These are phyloP conservation scores for Molossus molossus DNA, from an alignment of 2,797 vertebrate species.

Conservation along the genomic window DNA sequence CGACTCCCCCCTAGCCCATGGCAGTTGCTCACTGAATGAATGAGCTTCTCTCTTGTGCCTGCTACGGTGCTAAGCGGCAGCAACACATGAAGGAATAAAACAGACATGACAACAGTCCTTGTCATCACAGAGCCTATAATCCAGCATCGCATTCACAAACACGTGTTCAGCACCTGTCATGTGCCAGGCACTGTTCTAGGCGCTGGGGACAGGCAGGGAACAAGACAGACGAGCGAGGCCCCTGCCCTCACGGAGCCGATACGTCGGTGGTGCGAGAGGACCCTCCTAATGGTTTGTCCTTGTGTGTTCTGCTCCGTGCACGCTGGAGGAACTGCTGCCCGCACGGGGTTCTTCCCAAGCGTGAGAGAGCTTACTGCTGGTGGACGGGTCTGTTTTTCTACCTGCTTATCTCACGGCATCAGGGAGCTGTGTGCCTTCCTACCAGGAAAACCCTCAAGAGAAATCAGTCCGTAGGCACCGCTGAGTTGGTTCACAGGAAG, in stretches of 20 bases:
- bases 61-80: neutral
- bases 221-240: neutral
- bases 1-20: neutral
- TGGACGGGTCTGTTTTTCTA: neutral
- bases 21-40: neutral
- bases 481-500: neutral
- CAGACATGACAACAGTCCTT: accelerated
- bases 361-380: neutral
- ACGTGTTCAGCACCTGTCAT: neutral
- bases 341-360: neutral
- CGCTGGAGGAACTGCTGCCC: accelerated
- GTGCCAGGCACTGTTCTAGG: neutral
- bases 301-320: neutral
- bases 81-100: neutral
- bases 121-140: neutral
- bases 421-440: neutral
- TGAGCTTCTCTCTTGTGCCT: neutral
- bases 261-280: accelerated
- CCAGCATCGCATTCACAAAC: neutral
- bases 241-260: accelerated
- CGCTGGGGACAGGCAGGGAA: neutral
- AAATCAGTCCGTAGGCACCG: neutral
- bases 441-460: neutral
- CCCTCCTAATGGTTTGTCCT: no score
- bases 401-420: neutral